These are phyloP conservation scores for Halcyon chelicuti DNA, from an alignment of 2,797 vertebrate species.

Conservation along the genomic window DNA sequence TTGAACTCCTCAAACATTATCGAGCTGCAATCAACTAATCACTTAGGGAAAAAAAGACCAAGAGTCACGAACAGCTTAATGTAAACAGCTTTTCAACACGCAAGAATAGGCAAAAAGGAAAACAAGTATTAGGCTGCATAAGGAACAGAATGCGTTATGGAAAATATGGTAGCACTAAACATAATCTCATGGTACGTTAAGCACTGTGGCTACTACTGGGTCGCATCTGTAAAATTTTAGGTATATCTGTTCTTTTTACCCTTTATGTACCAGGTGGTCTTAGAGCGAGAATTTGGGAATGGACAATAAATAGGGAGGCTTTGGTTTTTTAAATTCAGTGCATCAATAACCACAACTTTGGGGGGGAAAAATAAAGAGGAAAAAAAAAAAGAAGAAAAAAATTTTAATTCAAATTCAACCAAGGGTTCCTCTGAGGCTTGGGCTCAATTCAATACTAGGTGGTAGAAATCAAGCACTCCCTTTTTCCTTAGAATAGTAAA, in stretches of 20 bases:
- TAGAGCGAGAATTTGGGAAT: neutral
- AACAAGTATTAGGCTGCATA: neutral
- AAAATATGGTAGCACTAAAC: neutral
- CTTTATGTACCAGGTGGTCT: neutral
- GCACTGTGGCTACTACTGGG: neutral
- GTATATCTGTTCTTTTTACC: neutral
- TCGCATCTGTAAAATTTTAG: neutral
- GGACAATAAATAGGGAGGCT: neutral
- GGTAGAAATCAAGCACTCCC: neutral
- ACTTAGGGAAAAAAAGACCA: neutral
- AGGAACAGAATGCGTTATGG: neutral
- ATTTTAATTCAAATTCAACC: neutral
- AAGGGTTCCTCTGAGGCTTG: neutral
- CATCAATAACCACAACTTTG: neutral
- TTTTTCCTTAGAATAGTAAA: neutral
- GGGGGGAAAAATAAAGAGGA: neutral
- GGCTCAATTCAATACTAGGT: neutral
- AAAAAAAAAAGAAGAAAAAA: neutral
- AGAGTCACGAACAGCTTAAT: neutral
- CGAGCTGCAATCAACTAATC: neutral
- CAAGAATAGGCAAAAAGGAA: neutral
- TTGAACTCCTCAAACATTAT: neutral
- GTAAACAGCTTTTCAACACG: neutral
- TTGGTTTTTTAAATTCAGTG: neutral
- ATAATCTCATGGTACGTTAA: neutral